Evolutionary conservation across 2,888 invertebrate species (phyloP).

Genomic region (Tubulanus polymorphus): DNA sequence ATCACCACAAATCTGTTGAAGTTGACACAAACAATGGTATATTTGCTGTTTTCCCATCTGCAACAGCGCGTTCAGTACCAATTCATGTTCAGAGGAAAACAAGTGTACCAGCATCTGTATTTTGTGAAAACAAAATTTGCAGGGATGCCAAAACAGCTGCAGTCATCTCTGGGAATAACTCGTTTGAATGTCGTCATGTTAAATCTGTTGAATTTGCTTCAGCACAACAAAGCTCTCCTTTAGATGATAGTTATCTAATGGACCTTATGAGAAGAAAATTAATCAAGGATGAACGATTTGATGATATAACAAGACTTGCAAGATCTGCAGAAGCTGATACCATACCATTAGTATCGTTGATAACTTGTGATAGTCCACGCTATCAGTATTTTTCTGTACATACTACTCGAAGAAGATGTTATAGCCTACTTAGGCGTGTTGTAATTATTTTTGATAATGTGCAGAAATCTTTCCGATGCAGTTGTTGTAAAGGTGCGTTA

Average conservation of each 20-base stretch:
- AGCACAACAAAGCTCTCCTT: background rate
- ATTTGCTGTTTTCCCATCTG: no score
- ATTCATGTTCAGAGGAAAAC: no score
- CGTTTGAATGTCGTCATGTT: background rate
- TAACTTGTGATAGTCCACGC: background rate
- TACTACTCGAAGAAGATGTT: background rate
- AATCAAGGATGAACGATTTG: background rate
- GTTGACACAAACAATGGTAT: no score
- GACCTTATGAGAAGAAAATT: background rate
- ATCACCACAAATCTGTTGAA: no score
- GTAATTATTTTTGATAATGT: background rate
- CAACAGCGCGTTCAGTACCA: no score
- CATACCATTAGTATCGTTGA: background rate
- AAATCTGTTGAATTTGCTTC: background rate
- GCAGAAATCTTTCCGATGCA: background rate
- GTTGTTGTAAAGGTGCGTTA: no score
- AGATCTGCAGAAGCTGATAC: background rate
- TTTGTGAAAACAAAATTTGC: no score
- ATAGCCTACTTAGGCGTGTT: background rate
- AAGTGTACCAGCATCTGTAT: no score
- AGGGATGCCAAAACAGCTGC: no score
- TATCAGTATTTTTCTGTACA: background rate
- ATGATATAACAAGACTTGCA: background rate
- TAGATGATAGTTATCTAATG: background rate
- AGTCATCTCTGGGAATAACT: no score